Conservation (phyloP, 2,113 vertebrate genomes). For the Callopanchax toddi region DNA sequence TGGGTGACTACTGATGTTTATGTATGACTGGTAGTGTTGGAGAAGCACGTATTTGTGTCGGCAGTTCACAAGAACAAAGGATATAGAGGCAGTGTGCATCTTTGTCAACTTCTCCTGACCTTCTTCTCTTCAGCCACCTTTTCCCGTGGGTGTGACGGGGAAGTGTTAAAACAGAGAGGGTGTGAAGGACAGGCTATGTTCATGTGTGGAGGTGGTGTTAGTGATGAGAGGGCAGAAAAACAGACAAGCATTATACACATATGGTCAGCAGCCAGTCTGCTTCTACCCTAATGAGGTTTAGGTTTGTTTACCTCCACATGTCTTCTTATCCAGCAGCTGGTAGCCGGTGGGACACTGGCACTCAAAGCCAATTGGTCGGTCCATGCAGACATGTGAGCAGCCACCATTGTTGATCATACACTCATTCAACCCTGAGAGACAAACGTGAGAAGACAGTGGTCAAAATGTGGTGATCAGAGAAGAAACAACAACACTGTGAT, state of each 20-base stretch:
- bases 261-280: constrained; percentile 11
- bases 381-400: constrained; percentile 95
- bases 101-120: constrained; percentile 25
- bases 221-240: too few relatives aligned
- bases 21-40: background rate
- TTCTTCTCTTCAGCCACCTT: constrained; percentile 16
- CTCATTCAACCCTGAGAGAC: constrained; percentile 78
- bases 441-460: constrained; percentile 28
- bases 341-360: constrained; percentile 93
- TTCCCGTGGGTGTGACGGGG: constrained; percentile 26
- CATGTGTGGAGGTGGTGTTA: constrained; percentile 6
- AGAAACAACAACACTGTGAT: background rate
- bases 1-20: too few relatives aligned
- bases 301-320: constrained; percentile 89
- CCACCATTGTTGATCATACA: constrained; percentile 94
- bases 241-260: background rate
- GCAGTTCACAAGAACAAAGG: constrained; percentile 1
- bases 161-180: constrained; percentile 47
- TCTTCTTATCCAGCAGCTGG: constrained; percentile 95
- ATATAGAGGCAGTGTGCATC: constrained; percentile 11
- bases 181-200: constrained; percentile 49
- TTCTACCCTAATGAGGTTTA: background rate
- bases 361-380: constrained; percentile 91
- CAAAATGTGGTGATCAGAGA: constrained; percentile 6
- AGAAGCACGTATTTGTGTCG: background rate